Evolutionary conservation across 2,113 vertebrate genomes (phyloP), one percentile per base, ranked within the genome.

Genomic region (Galbula dea): DNA sequence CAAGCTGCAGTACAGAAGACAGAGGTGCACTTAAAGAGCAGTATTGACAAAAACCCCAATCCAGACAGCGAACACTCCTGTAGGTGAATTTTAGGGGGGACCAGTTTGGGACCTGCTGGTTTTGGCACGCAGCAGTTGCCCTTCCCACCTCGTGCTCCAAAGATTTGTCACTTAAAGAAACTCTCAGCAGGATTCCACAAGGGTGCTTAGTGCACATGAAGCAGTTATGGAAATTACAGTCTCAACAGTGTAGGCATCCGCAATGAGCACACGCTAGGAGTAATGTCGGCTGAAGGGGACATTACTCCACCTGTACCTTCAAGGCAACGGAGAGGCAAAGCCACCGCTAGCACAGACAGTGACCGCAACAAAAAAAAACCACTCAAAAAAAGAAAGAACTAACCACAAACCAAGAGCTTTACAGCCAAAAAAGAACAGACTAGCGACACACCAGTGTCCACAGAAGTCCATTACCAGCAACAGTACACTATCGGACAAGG

Each of bases 121-220:
- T 95, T 83, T 24, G 88, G 68, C 59, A 77, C 54, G 69, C 52
- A 57, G 21, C 30, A 79, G 63, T 21, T 92, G 92, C 84, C 8
- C 2, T 88, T 94, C 88, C 86, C 94, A 83, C 76, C 90, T 77
- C 10, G 3, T 71, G 78, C 93, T 14, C 0, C 48, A 81, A 39
- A 62, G 77, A 51, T 57, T 88, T 89, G 54, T 92, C 88, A 95
- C 97, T 76, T 61, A 91, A 67, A 93, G 96, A 98, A 98, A 96
- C 96, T 96, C 96, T 94, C 98, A 98, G 98, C 98, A 98, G 98
- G 98, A 99, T 99, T 99, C 98, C 98, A 99, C 98, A 98, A 98
- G 97, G 98, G 97, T 97, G 96, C 98, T 97, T 96, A 97, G 98
- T 98, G 97, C 98, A 98, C 98, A 98, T 98, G 98, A 98, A 98